Evolutionary conservation across 2,797 vertebrate genomes (phyloP), one percentile per base, ranked within the genome.

Genomic region (Dryobates pubescens): DNA sequence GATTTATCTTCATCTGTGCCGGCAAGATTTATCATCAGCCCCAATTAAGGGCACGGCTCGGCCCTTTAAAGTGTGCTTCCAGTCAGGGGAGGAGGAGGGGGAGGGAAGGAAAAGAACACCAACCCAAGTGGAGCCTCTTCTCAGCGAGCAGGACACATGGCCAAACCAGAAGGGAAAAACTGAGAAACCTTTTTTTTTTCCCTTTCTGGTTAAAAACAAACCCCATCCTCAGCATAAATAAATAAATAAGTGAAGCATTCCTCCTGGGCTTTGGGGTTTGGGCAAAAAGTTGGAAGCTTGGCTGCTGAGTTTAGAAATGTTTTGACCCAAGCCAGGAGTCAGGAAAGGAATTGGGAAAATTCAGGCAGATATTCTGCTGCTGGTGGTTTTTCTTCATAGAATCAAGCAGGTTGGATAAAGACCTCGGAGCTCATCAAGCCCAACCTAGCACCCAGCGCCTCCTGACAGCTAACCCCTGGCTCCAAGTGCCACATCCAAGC

Each of bases 101-200:
- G 11, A 38, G 36, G 36, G 36, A 5, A 10, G 36, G 10, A 5
- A 38, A 38, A 38, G 36, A 10, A 38, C 36, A 38, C 36, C 36
- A 38, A 20, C 83, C 49, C 49, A 86, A 93, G 54, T 84, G 77
- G 81, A 96, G 69, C 92, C 93, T 95, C 51, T 72, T 95, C 69
- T 90, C 84, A 92, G 69, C 82, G 45, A 92, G 76, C 74, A 77
- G 92, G 93, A 90, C 73, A 56, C 79, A 59, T 77, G 65, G 82
- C 86, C 95, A 95, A 96, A 94, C 86, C 95, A 96, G 77, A 96
- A 96, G 91, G 95, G 94, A 95, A 95, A 96, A 91, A 90, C 0
- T 96, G 91, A 96, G 88, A 93, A 96, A 88, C 0, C 8, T 36
- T 8, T 8, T 36, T 36, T 8, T 36, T 4, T 36, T 0, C 71